Evolutionary conservation across 2,888 invertebrate species (phyloP).

Genomic region (Embidobia sp.): DNA sequence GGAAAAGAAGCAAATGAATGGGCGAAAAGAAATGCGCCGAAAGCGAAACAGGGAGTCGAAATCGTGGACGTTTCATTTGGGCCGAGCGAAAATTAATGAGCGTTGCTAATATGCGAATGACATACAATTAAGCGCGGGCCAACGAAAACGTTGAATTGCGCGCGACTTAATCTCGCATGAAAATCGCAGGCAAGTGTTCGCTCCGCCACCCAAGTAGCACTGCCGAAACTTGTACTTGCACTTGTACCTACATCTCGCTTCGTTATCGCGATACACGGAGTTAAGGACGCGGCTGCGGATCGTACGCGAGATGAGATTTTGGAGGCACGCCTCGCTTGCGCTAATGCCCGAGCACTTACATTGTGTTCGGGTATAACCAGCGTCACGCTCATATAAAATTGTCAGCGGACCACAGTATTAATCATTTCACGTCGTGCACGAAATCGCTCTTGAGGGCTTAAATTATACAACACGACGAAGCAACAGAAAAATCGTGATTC

Average conservation of each 20-base stretch:
- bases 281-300: constrained; percentile 49
- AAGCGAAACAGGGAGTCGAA: no score
- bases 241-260: constrained; percentile 62
- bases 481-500: no score
- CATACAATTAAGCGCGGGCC: constrained; percentile 46
- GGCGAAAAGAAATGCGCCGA: no score
- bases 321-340: constrained; percentile 48
- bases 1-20: no score
- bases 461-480: no score
- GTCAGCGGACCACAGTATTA: constrained; percentile 48
- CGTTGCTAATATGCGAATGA: constrained; percentile 54
- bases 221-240: constrained; percentile 65
- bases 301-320: constrained; percentile 61
- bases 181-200: constrained; percentile 47
- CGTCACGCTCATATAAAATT: constrained; percentile 43
- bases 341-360: constrained; percentile 54
- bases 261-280: constrained; percentile 63
- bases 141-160: constrained; percentile 38
- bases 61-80: no score
- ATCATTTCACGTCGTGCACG: constrained; percentile 29
- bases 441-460: background rate
- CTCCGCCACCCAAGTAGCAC: constrained; percentile 64
- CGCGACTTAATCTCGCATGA: constrained; percentile 40
- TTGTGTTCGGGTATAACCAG: constrained; percentile 29
- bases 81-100: constrained; percentile 37